Conservation (phyloP, 2,797 vertebrate species). For the Gymnothorax javanicus region DNA sequence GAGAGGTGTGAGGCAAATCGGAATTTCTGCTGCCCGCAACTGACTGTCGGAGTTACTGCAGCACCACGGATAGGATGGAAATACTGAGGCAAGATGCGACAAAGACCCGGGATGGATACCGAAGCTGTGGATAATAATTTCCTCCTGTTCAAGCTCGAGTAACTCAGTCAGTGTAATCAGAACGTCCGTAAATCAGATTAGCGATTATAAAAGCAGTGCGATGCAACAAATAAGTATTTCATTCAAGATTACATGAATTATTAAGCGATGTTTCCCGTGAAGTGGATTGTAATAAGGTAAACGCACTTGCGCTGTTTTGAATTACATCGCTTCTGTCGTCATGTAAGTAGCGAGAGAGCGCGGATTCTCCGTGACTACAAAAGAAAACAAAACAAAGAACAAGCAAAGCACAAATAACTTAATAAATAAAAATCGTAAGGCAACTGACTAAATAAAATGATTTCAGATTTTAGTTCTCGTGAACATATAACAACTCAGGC, state of each 20-base stretch:
- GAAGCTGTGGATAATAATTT: slow-evolving; percentile 18
- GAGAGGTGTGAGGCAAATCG: slow-evolving; percentile 19
- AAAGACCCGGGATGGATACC: slow-evolving; percentile 36
- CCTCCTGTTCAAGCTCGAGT: background rate
- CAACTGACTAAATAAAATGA: background rate
- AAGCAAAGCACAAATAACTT: too few relatives aligned
- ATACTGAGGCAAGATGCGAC: slow-evolving; percentile 27
- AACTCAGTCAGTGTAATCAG: background rate
- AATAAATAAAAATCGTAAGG: too few relatives aligned
- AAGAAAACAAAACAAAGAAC: background rate
- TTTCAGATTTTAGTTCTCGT: background rate
- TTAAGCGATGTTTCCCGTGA: background rate
- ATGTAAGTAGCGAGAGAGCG: background rate
- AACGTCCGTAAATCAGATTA: background rate
- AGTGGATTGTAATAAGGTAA: background rate
- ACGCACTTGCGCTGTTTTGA: background rate
- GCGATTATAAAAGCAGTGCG: background rate
- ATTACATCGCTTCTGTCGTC: background rate
- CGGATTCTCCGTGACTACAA: background rate
- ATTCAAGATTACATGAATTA: background rate
- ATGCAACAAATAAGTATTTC: background rate
- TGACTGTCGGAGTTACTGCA: slow-evolving; percentile 36
- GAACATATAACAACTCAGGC: background rate
- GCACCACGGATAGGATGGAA: slow-evolving; percentile 29
- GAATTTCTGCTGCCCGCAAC: slow-evolving; percentile 33